Evolutionary conservation across 2,888 invertebrate species (phyloP).

Genomic region (Xestia sexstrigata): DNA sequence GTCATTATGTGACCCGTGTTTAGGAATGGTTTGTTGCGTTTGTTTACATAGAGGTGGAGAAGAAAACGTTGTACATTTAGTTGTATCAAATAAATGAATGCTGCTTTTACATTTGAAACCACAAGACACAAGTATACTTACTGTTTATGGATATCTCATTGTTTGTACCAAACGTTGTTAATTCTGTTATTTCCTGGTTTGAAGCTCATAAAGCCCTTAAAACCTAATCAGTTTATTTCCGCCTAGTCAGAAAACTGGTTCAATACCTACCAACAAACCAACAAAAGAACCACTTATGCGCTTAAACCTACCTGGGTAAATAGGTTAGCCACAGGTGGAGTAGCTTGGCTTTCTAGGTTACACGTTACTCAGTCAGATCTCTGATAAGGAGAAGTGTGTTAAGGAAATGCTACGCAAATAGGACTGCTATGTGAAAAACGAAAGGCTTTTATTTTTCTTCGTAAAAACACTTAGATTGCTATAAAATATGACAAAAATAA

Average conservation of each 20-base stretch:
- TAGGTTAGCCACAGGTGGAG: slow-evolving; percentile 25
- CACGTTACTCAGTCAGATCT: slow-evolving; percentile 43
- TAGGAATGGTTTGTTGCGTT: slow-evolving; percentile 31
- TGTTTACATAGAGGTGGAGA: slow-evolving; percentile 36
- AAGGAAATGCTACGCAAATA: slow-evolving; percentile 40
- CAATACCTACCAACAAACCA: background rate
- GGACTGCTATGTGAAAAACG: background rate
- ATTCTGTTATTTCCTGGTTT: background rate
- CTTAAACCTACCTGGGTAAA: slow-evolving; percentile 9
- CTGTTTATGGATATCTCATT: background rate
- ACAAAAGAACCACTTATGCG: slow-evolving; percentile 15
- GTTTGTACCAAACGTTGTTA: background rate
- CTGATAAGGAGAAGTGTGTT: slow-evolving; percentile 52
- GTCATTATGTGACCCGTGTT: slow-evolving; percentile 62
- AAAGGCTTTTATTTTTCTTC: slow-evolving; percentile 9
- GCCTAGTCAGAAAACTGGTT: background rate
- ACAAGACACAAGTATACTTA: background rate
- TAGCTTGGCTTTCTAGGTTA: slow-evolving; percentile 54
- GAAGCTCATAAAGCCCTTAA: background rate
- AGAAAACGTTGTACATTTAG: background rate
- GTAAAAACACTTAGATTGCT: slow-evolving; percentile 1
- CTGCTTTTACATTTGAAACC: background rate
- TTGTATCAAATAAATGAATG: background rate
- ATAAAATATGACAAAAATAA: slow-evolving; percentile 7
- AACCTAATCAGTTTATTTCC: background rate